Conservation (phyloP, 1,140 invertebrate genomes). For the Ips nitidus region DNA sequence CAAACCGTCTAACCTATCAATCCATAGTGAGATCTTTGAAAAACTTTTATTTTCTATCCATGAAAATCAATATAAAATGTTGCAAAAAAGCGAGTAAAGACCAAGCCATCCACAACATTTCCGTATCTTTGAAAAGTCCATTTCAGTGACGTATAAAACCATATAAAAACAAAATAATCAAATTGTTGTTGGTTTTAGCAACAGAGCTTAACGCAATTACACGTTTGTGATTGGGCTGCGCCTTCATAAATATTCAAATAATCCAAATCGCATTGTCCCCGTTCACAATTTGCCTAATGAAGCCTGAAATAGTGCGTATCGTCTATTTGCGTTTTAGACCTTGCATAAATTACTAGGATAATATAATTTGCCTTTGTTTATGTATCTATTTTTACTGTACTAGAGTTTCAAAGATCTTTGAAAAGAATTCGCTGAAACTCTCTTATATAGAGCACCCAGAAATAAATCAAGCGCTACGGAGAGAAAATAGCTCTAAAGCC, state of each 20-base stretch:
- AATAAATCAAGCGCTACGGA: conserved; percentile 21
- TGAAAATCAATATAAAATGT: no score
- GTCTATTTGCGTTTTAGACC: conserved; percentile 31
- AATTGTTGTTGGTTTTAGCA: no score
- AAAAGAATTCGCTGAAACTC: conserved; percentile 8
- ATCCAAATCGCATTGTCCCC: conserved; percentile 43
- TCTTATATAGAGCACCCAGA: conserved; percentile 6
- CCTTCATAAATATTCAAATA: conserved; percentile 46
- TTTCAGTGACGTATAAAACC: no score
- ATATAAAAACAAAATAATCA: no score
- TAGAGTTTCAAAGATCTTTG: neutral
- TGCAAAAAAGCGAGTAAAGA: no score
- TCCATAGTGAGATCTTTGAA: no score
- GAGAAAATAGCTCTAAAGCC: conserved; percentile 22
- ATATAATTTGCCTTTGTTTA: conserved; percentile 13
- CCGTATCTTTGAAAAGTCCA: no score
- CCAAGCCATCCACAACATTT: no score
- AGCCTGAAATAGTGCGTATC: conserved; percentile 34
- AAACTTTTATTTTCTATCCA: no score
- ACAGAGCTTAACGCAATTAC: no score
- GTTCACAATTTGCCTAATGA: conserved; percentile 45
- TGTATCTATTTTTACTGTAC: neutral
- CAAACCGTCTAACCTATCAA: no score
- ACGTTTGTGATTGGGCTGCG: conserved; percentile 42
- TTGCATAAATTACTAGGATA: conserved; percentile 23